Evolutionary conservation across 1,140 invertebrate genomes (phyloP).

Genomic region (Fopius arisanus): DNA sequence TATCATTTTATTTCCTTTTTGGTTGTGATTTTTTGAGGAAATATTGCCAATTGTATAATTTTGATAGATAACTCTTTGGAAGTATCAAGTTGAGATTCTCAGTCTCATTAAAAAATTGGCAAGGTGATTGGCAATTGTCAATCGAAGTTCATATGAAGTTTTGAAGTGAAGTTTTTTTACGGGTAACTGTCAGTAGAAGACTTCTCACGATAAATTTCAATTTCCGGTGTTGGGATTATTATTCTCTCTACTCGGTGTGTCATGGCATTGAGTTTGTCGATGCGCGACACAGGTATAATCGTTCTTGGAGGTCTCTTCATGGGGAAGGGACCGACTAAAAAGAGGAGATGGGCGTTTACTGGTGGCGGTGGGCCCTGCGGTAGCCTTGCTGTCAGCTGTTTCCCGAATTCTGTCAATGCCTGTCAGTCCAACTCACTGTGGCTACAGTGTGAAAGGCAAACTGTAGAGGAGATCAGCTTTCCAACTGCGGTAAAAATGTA

Average conservation of each 20-base stretch:
- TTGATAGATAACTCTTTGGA: no score
- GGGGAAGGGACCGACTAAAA: not conserved
- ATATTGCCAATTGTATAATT: no score
- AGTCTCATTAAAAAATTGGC: no score
- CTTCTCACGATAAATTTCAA: slow-evolving; percentile 11
- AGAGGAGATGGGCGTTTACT: not conserved
- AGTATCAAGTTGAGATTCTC: no score
- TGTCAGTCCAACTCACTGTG: not conserved
- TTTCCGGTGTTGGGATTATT: not conserved
- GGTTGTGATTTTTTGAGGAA: no score
- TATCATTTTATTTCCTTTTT: no score
- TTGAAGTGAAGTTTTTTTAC: no score
- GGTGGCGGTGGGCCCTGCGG: not conserved
- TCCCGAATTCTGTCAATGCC: slow-evolving; percentile 14
- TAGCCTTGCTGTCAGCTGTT: not conserved
- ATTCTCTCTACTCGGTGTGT: not conserved
- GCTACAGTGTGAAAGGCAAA: not conserved
- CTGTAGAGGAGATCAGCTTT: not conserved
- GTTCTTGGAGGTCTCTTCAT: not conserved
- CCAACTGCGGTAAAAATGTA: slow-evolving; percentile 15
- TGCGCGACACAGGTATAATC: not conserved
- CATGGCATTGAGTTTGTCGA: not conserved
- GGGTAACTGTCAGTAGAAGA: not conserved
- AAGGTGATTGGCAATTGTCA: no score
- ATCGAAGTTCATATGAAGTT: no score